Evolutionary conservation across 2,888 invertebrate genomes (phyloP), one percentile per base, ranked within the genome.

Genomic region (Drosophila pullipes): DNA sequence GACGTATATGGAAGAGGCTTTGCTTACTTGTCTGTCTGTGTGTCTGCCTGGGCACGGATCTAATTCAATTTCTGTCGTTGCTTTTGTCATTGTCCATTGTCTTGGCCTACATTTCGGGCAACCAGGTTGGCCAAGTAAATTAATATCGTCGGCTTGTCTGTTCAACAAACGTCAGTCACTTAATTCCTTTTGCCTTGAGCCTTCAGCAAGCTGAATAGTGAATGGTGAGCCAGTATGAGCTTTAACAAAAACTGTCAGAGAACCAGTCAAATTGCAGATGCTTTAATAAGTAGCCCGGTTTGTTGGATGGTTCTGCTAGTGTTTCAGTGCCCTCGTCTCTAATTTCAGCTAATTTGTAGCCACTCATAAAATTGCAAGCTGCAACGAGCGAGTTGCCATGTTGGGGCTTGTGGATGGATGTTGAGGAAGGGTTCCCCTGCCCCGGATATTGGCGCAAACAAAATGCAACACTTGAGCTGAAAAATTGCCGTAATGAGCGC

Each of bases 401-500:
- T 30, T 22, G 7, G 10, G 52, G 28, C 0, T 6, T 30, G 3
- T 30, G 2, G 1, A 9, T 31, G 22, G 0, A 6, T 13, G 35
- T 5, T 2, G 16, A 28, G 10, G 30, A 13, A 30, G 39, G 33
- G 49, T 13, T 41, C 28, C 25, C 28, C 30, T 61, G 73, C 62
- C 74, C 74, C 89, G 91, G 85, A 85, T 90, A 85, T 85, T 90
- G 90, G 82, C 76, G 91, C 91, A 86, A 90, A 90, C 91, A 86
- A 90, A 85, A 90, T 85, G 85, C 91, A 90, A 89, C 91, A 90
- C 91, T 85, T 86, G 90, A 90, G 89, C 78, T 85, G 85, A 85
- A 89, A 85, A 85, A 85, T 85, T 90, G 82, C 84, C 91, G 84
- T 90, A 85, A 90, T 86, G 85, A 85, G 86, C 84, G 82, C 81